Evolutionary conservation across 30 jellyfish, hydroid and myxozoan species (phyloP), one percentile per base, ranked within the genome.

Genomic region (Phacellophora camtschatica): DNA sequence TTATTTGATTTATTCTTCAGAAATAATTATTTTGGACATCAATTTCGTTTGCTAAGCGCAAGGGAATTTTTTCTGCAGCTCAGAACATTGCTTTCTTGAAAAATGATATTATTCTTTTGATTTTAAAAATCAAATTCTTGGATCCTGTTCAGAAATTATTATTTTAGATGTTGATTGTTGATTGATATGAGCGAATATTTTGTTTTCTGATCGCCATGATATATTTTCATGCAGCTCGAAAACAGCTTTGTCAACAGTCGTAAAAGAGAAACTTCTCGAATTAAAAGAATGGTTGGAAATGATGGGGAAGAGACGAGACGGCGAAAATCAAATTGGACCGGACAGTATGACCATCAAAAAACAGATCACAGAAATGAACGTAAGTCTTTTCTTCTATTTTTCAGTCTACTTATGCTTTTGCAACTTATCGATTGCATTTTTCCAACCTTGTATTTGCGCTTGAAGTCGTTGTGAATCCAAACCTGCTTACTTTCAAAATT

Each of bases 311-410:
- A 81, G 94, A 66, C 53, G 96, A 20, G 94, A 85, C 49, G 73
- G 95, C 1, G 84, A 71, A 25, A 88, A 85, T 39, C 68, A 66
- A 8, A 70, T 68, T 63, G 98, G 95, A 22, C 95, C 97, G 9
- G 99, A 94, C 57, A 63, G 90, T 32, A 66, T 53, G 83, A 63
- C 96, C 49, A 74, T 94, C 70, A 81, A 87, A 51, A 69, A 76
- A 27, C 99, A 94, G 65, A 46, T 94, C n/a, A 69, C 83, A 0
- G 97, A 94, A 72, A 74, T 92, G 87, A 86, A 68, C 41, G 98
- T 91, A 74, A 51, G 93, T 75, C 11, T 39, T 0, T 56, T 57
- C 1, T 3, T 27, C 19, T 31, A 22, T 65, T 65, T 36, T 62
- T 29, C 11, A 8, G 77, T 64, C 19, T 62, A 13, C 16, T 41